Evolutionary conservation across 1,140 invertebrate species (phyloP).

Genomic region (Uloborus diversus): DNA sequence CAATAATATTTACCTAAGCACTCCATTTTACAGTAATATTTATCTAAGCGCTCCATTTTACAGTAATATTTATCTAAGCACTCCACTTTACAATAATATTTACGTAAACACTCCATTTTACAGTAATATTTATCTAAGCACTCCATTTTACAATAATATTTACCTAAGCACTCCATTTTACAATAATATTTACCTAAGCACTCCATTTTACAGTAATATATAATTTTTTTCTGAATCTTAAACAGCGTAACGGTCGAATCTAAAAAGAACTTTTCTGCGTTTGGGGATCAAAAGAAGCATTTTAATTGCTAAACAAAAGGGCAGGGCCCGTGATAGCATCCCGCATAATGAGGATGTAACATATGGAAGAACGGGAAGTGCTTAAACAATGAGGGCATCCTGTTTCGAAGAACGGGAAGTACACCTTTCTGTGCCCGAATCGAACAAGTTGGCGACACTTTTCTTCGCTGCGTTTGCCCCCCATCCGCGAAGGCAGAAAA

Average conservation of each 20-base stretch:
- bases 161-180: background rate
- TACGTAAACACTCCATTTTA: background rate
- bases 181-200: background rate
- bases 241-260: too few species aligned
- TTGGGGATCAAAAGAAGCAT: background rate
- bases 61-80: too few species aligned
- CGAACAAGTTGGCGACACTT: too few species aligned
- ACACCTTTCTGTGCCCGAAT: background rate
- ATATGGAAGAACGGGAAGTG: constrained; percentile 23
- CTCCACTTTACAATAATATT: too few species aligned
- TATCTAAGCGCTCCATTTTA: background rate
- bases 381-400: constrained; percentile 39
- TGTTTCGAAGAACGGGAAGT: constrained; percentile 45
- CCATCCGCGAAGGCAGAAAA: too few species aligned
- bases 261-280: background rate
- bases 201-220: background rate
- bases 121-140: background rate
- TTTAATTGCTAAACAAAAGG: background rate
- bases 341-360: constrained; percentile 34
- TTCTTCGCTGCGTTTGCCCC: too few species aligned
- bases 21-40: too few species aligned
- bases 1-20: too few species aligned
- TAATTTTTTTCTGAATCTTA: background rate
- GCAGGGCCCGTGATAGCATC: background rate
- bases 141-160: background rate